phyloP scores from a whole-genome alignment of 2,113 vertebrate species.

The Elephas maximus region DNA sequence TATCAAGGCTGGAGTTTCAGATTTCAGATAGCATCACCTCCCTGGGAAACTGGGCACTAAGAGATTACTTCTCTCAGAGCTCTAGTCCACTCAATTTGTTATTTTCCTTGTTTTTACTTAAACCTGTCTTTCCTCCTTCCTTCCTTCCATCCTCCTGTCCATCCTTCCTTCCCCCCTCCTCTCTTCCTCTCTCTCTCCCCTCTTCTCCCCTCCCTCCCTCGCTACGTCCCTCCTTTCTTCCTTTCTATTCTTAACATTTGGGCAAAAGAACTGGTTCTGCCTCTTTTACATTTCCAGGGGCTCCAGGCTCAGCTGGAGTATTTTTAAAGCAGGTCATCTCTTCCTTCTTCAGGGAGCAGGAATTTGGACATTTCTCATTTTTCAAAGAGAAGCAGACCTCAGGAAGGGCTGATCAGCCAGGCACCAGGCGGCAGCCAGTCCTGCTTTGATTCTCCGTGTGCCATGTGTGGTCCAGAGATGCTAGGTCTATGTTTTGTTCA shows the following conservation, averaged over 20 bases:
- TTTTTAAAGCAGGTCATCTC: neutral
- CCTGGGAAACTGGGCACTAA: neutral
- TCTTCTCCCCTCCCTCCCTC: no score
- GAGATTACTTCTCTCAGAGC: neutral
- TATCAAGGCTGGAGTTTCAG: neutral
- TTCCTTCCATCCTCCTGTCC: neutral
- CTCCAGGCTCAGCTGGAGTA: neutral
- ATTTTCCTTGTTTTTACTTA: constrained; percentile 50
- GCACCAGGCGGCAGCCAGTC: neutral
- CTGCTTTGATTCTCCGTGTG: neutral
- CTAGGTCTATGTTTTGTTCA: neutral
- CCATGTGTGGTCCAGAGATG: neutral
- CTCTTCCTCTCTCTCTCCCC: neutral
- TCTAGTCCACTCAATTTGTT: neutral
- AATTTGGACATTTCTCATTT: neutral
- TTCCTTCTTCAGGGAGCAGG: neutral
- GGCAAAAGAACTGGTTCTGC: neutral
- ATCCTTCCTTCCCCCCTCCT: no score
- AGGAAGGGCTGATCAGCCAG: neutral
- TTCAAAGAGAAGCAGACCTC: constrained; percentile 52
- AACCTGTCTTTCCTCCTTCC: neutral
- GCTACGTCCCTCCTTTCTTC: neutral
- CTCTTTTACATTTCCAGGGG: constrained; percentile 3
- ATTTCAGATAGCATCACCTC: neutral
- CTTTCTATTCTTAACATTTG: neutral